Evolutionary conservation across 2,113 vertebrate species (phyloP).

Genomic region (Bambusicola thoracicus): DNA sequence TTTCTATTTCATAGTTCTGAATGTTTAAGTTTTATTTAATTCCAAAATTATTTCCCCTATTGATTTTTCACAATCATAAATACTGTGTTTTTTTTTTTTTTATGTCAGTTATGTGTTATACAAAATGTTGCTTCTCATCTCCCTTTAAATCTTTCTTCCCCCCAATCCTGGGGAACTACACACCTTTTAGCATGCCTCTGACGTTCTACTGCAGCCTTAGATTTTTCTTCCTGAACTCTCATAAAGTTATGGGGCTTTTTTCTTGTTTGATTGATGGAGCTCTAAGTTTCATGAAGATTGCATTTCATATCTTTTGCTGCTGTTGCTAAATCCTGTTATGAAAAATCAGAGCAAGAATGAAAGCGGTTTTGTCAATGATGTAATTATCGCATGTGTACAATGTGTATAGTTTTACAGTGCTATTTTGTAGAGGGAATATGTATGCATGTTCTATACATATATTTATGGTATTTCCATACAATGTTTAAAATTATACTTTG

Average conservation of each 20-base stretch:
- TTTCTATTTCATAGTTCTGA: neutral
- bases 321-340: neutral
- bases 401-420: neutral
- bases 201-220: neutral
- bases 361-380: neutral
- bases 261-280: neutral
- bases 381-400: neutral
- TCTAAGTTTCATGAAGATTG: neutral
- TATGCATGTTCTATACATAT: neutral
- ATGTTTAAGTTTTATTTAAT: constrained; percentile 24
- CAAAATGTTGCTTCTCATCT: neutral
- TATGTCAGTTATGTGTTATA: neutral
- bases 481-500: neutral
- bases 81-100: neutral
- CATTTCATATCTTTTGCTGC: neutral
- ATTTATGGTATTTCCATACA: neutral
- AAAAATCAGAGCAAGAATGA: neutral
- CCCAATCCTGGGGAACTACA: neutral
- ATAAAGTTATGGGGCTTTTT: rapidly evolving
- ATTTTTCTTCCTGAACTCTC: constrained; percentile 3
- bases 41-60: neutral
- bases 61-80: neutral
- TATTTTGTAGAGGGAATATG: neutral
- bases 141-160: neutral
- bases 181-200: neutral